phyloP scores from a whole-genome alignment of 1,140 invertebrate species.

The Drosophila athabasca region DNA sequence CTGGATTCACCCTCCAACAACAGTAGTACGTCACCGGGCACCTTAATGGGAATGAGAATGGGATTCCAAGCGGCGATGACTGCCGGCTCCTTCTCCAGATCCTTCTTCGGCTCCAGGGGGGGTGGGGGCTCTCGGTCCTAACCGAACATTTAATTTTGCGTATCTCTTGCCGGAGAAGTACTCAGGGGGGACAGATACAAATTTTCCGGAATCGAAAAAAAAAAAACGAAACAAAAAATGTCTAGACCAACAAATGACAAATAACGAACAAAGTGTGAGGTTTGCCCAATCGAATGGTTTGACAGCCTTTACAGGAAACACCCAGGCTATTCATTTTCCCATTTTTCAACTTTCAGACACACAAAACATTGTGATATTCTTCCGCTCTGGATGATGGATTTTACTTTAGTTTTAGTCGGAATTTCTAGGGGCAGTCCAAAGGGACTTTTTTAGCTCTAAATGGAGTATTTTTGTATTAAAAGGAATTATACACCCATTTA shows the following conservation, averaged over 20 bases:
- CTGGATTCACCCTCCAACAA: not conserved
- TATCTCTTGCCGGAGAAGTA: constrained; percentile 61
- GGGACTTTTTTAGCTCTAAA: too few relatives aligned
- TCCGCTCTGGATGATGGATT: too few relatives aligned
- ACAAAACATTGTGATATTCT: too few relatives aligned
- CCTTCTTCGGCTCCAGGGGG: constrained; percentile 19
- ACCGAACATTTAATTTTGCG: constrained; percentile 73
- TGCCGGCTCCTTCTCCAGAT: not conserved
- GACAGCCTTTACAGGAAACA: constrained; percentile 7
- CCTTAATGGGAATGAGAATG: too few relatives aligned
- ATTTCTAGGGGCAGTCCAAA: too few relatives aligned
- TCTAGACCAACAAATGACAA: constrained; percentile 73
- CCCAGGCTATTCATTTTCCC: not conserved
- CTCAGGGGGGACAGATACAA: constrained; percentile 39
- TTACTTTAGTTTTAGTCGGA: too few relatives aligned
- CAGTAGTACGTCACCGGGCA: too few relatives aligned
- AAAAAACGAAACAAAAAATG: constrained; percentile 44
- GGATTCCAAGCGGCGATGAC: not conserved
- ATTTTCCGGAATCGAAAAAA: constrained; percentile 60
- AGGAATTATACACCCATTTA: too few relatives aligned
- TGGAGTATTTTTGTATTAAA: too few relatives aligned
- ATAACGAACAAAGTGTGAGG: constrained; percentile 70
- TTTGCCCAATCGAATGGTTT: not conserved
- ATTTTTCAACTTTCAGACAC: too few relatives aligned
- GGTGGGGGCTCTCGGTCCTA: constrained; percentile 47